Evolutionary conservation across 2,113 vertebrate species (phyloP).

Genomic region (Melanotaenia duboulayi): DNA sequence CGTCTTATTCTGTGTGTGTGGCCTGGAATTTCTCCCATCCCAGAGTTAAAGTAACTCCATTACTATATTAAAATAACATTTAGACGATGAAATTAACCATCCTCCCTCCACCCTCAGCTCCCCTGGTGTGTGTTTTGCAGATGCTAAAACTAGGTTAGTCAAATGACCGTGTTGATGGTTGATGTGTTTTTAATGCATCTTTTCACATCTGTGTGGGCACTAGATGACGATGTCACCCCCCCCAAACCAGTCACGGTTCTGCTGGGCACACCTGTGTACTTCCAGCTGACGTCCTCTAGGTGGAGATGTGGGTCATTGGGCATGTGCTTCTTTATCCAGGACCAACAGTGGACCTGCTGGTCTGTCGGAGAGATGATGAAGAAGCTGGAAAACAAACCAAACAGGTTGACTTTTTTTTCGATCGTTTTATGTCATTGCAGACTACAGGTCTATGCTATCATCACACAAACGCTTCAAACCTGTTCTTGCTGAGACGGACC

Average conservation of each 20-base stretch:
- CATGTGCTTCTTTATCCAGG: conserved; percentile 95
- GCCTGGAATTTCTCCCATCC: neutral
- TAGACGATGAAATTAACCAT: conserved; percentile 24
- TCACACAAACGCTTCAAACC: conserved; percentile 72
- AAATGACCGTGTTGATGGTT: neutral
- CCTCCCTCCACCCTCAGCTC: neutral
- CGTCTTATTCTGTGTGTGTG: neutral
- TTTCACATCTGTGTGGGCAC: neutral
- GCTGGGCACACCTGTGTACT: conserved; percentile 90
- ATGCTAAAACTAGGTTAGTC: neutral
- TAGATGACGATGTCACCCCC: conserved; percentile 9
- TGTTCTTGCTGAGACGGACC: conserved; percentile 93
- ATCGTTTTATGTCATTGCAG: neutral
- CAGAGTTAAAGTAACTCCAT: conserved; percentile 2
- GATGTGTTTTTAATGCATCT: neutral
- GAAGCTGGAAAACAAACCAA: conserved; percentile 83
- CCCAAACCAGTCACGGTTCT: too few relatives aligned
- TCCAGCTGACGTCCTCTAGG: conserved; percentile 97
- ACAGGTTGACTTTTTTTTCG: neutral
- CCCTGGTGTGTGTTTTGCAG: neutral
- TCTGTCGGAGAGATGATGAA: conserved; percentile 98
- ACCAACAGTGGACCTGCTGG: conserved; percentile 98
- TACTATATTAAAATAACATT: conserved; percentile 10
- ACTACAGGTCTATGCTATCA: too few relatives aligned
- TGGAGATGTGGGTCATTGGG: conserved; percentile 87